Evolutionary conservation across 2,888 invertebrate species (phyloP).

Genomic region (Ormyrus labotus): DNA sequence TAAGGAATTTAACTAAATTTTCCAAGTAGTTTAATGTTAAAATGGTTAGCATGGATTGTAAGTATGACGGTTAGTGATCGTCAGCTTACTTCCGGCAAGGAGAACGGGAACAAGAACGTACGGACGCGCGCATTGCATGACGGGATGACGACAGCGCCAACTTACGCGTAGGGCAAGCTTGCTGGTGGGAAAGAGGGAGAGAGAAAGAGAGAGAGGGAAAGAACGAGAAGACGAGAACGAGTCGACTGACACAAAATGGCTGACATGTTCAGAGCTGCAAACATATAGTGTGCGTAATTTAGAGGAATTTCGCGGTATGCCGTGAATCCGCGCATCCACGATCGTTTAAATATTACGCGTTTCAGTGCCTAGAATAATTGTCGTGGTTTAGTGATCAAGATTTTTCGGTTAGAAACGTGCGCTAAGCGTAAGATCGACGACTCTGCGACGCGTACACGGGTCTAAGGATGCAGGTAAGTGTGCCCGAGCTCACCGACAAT

Average conservation of each 20-base stretch:
- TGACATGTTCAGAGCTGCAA: constrained; percentile 70
- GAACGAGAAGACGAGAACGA: constrained; percentile 69
- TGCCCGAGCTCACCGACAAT: constrained; percentile 63
- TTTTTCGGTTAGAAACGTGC: constrained; percentile 59
- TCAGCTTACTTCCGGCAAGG: constrained; percentile 20
- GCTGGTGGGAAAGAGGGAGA: constrained; percentile 37
- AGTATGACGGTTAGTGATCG: constrained; percentile 19
- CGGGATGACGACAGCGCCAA: constrained; percentile 59
- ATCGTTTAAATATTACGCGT: constrained; percentile 38
- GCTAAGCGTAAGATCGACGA: constrained; percentile 62
- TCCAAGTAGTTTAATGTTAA: too few species aligned
- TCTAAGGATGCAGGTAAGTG: constrained; percentile 75
- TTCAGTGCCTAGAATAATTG: neutral
- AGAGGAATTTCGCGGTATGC: constrained; percentile 69
- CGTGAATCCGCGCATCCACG: constrained; percentile 59
- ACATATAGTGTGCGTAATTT: constrained; percentile 73
- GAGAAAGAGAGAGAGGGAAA: constrained; percentile 59
- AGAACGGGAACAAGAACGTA: constrained; percentile 30
- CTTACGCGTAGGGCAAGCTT: constrained; percentile 50
- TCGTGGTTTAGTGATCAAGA: constrained; percentile 55
- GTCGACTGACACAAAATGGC: constrained; percentile 74
- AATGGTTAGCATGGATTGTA: too few species aligned
- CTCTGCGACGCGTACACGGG: constrained; percentile 73
- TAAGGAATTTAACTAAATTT: too few species aligned
- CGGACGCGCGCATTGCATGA: constrained; percentile 68